Conservation (phyloP, 2,113 vertebrate genomes). For the Bungarus multicinctus region DNA sequence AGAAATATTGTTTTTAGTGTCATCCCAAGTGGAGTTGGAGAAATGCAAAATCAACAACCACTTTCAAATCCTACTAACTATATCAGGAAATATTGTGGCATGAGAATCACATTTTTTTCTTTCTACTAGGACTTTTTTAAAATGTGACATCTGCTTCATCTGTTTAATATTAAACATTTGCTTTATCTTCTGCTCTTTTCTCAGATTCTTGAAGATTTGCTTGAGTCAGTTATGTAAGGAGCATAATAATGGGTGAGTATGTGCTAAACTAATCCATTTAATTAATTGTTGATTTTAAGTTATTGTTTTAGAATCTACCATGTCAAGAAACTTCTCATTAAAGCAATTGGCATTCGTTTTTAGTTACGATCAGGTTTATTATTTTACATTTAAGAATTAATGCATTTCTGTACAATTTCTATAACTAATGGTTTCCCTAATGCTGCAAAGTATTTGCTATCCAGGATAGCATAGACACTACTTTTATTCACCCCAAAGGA, state of each 20-base stretch:
- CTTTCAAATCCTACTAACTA: background rate
- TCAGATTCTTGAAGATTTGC: background rate
- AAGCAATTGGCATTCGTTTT: background rate
- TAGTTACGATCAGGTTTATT: background rate
- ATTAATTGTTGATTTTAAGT: background rate
- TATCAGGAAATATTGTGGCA: too few relatives aligned
- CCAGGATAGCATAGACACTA: background rate
- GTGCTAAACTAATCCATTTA: background rate
- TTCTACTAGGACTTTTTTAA: background rate
- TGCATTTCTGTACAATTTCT: background rate
- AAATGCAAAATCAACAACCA: background rate
- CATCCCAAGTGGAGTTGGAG: background rate
- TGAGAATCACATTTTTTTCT: background rate
- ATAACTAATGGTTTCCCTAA: background rate
- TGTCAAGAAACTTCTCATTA: background rate
- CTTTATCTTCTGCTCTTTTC: background rate
- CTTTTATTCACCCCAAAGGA: background rate
- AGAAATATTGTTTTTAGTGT: background rate
- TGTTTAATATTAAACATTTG: background rate
- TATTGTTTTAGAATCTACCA: background rate
- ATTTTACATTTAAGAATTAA: background rate
- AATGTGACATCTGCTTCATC: background rate
- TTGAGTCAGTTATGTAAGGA: conserved; percentile 62
- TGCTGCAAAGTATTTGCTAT: background rate
- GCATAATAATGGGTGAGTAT: conserved; percentile 63